These are phyloP conservation scores for Myiotriccus ornatus DNA, from an alignment of 2,797 vertebrate genomes.

Conservation along the genomic window DNA sequence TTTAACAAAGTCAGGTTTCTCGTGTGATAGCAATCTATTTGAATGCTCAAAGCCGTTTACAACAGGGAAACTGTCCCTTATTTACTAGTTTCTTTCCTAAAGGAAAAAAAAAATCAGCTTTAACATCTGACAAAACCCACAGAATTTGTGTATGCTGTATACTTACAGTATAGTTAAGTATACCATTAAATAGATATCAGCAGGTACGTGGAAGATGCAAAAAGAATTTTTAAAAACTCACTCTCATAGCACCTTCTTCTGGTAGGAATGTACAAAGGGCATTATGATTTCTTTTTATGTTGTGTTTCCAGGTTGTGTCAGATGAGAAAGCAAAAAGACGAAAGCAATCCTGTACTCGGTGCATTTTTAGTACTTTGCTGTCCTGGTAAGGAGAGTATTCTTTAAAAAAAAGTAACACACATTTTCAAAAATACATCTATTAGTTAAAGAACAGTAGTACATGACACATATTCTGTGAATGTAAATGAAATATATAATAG, in stretches of 20 bases:
- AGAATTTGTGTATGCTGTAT: neutral
- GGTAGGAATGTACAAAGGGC: neutral
- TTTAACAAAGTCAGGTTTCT: neutral
- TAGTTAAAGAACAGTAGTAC: neutral
- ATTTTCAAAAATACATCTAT: neutral
- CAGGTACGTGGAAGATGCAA: neutral
- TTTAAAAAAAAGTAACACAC: fast-evolving
- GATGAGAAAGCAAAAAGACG: neutral
- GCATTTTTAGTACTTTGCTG: neutral
- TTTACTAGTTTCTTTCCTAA: conserved; percentile 17
- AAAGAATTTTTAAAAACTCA: neutral
- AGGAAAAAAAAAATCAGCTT: neutral
- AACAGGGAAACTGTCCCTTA: neutral
- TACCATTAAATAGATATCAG: neutral
- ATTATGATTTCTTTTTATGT: neutral
- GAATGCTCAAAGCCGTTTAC: neutral
- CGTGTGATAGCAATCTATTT: neutral
- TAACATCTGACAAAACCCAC: neutral
- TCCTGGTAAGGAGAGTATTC: neutral
- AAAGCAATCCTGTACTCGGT: neutral
- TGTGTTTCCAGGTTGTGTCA: neutral
- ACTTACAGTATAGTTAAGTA: neutral
- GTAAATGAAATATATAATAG: neutral
- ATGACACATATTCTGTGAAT: neutral
- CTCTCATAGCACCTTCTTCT: neutral